These are phyloP conservation scores for Trichogramma dendrolimi DNA, from an alignment of 2,888 invertebrate genomes.

Conservation along the genomic window DNA sequence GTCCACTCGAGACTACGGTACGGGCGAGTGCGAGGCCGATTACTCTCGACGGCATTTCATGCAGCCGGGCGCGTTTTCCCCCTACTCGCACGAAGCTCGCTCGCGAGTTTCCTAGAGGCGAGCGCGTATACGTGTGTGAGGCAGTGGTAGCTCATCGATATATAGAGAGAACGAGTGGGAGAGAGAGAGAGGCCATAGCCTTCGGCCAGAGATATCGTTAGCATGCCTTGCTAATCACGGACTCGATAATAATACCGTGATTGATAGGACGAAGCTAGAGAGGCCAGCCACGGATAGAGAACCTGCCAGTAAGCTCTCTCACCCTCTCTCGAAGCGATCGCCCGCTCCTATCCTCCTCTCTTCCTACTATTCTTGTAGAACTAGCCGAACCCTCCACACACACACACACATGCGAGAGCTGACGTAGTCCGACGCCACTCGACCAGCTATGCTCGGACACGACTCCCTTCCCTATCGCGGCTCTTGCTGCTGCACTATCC, in stretches of 20 bases:
- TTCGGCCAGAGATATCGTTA: constrained; percentile 51
- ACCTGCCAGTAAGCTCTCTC: constrained; percentile 28
- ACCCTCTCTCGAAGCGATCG: constrained; percentile 27
- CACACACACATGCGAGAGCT: no score
- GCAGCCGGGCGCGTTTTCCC: constrained; percentile 13
- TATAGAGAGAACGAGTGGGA: constrained; percentile 5
- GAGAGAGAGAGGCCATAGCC: constrained; percentile 34
- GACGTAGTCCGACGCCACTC: no score
- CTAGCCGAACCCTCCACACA: no score
- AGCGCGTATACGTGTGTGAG: constrained; percentile 16
- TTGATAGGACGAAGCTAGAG: constrained; percentile 49
- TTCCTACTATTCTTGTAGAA: constrained; percentile 11
- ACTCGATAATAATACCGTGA: constrained; percentile 53
- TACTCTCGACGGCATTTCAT: constrained; percentile 27
- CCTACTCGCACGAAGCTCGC: constrained; percentile 5
- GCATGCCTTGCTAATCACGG: constrained; percentile 52
- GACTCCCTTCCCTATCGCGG: constrained; percentile 5
- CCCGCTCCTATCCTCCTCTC: constrained; percentile 23
- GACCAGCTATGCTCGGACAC: no score
- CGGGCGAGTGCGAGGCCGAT: neutral
- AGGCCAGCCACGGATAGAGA: constrained; percentile 26
- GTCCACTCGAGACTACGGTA: neutral
- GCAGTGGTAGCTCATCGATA: constrained; percentile 25
- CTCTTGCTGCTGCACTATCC: constrained; percentile 19
- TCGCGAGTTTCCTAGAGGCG: constrained; percentile 25